These are phyloP conservation scores for Lamprotornis superbus DNA, from an alignment of 2,113 vertebrate species.

Conservation along the genomic window DNA sequence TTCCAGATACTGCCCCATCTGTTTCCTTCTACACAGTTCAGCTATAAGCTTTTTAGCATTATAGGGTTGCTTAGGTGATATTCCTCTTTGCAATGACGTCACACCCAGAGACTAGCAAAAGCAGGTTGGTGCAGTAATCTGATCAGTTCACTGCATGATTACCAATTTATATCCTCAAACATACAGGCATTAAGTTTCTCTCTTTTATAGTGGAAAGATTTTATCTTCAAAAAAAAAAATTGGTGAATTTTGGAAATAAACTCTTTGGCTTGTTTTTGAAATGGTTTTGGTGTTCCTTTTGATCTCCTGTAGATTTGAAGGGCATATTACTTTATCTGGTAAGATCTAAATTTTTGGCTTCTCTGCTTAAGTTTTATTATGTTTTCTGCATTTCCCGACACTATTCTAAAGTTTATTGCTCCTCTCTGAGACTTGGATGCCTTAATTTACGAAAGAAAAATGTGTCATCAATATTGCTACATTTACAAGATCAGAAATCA, in stretches of 20 bases:
- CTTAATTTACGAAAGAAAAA: not conserved
- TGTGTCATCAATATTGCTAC: not conserved
- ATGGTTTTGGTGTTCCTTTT: not conserved
- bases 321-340: not conserved
- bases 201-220: not conserved
- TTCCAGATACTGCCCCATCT: constrained; percentile 76
- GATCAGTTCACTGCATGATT: not conserved
- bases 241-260: not conserved
- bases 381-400: not conserved
- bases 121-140: not conserved
- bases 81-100: constrained; percentile 15
- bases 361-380: not conserved
- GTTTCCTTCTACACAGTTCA: constrained; percentile 65
- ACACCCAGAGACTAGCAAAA: not conserved
- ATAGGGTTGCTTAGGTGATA: constrained; percentile 48
- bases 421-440: not conserved
- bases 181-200: not conserved
- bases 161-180: not conserved
- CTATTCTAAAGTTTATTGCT: not conserved
- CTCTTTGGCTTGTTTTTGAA: not conserved
- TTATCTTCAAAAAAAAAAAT: not conserved
- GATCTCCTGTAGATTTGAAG: not conserved
- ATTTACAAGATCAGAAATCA: not conserved
- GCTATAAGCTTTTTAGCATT: constrained; percentile 51
- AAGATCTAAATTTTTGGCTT: not conserved